Percentiles rank a stretch among this genome's conserved stretches.
phyloP scores from a whole-genome alignment of 2,113 vertebrate species.

The Microcebus tavaratra region DNA sequence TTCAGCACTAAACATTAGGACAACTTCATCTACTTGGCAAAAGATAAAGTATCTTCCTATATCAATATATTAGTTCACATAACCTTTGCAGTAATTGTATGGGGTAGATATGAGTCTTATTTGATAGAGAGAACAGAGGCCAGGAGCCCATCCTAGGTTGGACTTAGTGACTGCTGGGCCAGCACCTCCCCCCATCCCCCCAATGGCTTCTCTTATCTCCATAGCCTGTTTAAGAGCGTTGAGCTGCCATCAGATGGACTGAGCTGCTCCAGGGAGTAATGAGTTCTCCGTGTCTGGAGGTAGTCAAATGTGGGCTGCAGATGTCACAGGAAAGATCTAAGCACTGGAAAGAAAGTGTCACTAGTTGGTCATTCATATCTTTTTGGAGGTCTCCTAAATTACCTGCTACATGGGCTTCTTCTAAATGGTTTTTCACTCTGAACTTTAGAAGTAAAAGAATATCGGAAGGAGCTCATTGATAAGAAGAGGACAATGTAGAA shows the following conservation, averaged over 20 bases:
- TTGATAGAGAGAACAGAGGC: neutral
- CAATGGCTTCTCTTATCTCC: neutral
- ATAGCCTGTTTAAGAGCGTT: fast-evolving
- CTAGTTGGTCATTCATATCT: neutral
- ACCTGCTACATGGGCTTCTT: neutral
- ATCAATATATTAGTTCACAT: neutral
- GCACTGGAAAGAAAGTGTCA: neutral
- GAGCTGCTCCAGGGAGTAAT: neutral
- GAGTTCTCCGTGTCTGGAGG: neutral
- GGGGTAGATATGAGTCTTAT: neutral
- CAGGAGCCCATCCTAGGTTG: neutral
- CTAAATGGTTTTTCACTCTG: neutral
- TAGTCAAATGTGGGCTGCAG: neutral
- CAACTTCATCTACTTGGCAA: neutral
- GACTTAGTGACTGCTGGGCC: neutral
- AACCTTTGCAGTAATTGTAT: neutral
- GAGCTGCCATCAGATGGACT: neutral
- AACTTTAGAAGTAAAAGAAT: neutral
- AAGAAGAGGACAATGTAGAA: neutral
- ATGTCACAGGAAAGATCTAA: neutral
- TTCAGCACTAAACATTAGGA: neutral
- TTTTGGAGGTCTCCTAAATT: neutral
- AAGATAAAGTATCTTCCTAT: neutral
- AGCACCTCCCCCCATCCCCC: too few relatives aligned
- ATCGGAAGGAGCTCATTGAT: neutral